phyloP scores from a whole-genome alignment of 2,113 vertebrate genomes.

The Catharus fuscescens region DNA sequence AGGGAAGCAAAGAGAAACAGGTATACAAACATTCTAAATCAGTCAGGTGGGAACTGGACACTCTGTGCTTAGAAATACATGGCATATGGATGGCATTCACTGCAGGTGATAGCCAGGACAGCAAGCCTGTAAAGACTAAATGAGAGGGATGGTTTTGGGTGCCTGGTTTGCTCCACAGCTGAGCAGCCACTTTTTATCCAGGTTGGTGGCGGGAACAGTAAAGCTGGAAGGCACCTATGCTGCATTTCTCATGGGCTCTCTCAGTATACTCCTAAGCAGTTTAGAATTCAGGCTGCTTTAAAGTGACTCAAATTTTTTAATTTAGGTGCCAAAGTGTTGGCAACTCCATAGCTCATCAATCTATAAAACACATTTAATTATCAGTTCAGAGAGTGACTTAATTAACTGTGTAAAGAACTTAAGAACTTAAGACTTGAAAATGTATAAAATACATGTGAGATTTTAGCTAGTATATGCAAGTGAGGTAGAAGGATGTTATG shows the following conservation, averaged over 20 bases:
- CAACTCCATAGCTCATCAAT: neutral
- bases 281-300: neutral
- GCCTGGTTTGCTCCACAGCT: neutral
- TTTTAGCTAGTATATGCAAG: neutral
- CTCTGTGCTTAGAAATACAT: neutral
- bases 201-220: neutral
- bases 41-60: neutral
- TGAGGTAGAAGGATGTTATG: neutral
- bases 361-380: neutral
- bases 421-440: neutral
- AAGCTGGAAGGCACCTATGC: neutral
- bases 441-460: neutral
- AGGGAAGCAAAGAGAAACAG: neutral
- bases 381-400: neutral
- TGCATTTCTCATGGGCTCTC: neutral
- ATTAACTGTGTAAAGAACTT: neutral
- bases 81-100: accelerated
- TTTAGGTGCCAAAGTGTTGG: neutral
- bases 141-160: neutral
- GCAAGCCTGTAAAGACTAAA: neutral
- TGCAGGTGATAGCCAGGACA: neutral
- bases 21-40: neutral
- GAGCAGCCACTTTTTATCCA: neutral
- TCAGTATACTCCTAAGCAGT: neutral
- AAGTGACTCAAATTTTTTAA: neutral